Percentiles rank a stretch among this genome's conserved stretches.
Conservation (phyloP, 2,797 vertebrate species). For the Microctenopoma lineatum region DNA sequence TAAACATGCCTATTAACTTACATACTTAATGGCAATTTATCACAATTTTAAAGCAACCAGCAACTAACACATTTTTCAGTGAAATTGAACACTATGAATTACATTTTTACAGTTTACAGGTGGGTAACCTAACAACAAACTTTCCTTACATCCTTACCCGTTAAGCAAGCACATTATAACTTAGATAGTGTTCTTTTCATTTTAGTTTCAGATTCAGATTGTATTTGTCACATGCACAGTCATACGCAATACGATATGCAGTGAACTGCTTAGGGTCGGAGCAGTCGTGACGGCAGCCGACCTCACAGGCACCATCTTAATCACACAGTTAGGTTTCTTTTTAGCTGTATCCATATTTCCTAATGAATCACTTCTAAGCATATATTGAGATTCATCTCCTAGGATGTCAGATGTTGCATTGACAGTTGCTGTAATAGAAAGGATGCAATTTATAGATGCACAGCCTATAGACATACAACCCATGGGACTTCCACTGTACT, state of each 20-base stretch:
- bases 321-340: no score
- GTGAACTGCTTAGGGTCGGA: no score
- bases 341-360: conserved; percentile 48
- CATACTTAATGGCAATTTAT: neutral
- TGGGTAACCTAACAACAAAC: conserved; percentile 36
- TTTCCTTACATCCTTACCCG: conserved; percentile 33
- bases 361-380: conserved; percentile 53
- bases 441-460: conserved; percentile 52
- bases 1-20: neutral
- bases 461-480: conserved; percentile 37
- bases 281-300: no score
- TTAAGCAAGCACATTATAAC: conserved; percentile 53
- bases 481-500: conserved; percentile 3
- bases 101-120: conserved; percentile 12
- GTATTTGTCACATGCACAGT: no score
- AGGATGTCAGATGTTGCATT: conserved; percentile 37
- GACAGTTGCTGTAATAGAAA: conserved; percentile 57
- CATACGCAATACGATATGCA: no score
- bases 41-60: conserved; percentile 6
- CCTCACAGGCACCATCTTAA: no score
- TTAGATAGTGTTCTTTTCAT: no score
- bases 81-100: conserved; percentile 8
- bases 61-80: neutral
- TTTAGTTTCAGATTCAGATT: no score
- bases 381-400: conserved; percentile 52